Base-by-base conservation (phyloP, 1,140 invertebrate genomes). In the Cecropterus lyciades region DNA sequence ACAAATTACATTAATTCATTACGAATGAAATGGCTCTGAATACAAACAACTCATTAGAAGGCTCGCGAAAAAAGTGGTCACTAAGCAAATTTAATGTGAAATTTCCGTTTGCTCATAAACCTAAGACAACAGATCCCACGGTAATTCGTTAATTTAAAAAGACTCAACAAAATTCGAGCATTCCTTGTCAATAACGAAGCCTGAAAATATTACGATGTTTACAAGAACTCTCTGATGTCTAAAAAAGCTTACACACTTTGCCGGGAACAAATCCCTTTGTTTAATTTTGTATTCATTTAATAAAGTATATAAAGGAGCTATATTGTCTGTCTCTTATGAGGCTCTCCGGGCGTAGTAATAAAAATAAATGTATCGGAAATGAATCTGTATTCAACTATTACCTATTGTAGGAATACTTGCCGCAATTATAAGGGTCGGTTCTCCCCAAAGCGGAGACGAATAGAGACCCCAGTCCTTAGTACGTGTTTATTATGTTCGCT, bases 31-130 rank as follows among this genome's bases (percentile, higher is more conserved):
- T 4, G 33, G 11, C 0, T 37, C 33, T n/a, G 33, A 37, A 37
- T n/a, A 37, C 33, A 37, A 37, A 37, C 33, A 37, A 37, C 33
- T 37, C 33, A n/a, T 37, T 37, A 37, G 33, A 37, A n/a, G 33
- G 0, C 33, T 37, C 11, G 33, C 11, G 33, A 37, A 37, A 9
- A 9, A n/a, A 37, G 33, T n/a, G 33, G 33, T 37, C 33, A 37
- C n/a, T 37, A 37, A 37, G 10, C 11, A 37, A 37, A 37, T 37
- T 37, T 37, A 37, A 37, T 37, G 20, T 20, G 20, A 20, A 20
- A 20, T 1, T 20, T 5, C 20, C 20, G 20, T 20, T 37, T 37
- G 11, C 33, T 37, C 33, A 37, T 37, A 37, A 37, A 37, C 33
- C 33, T 9, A 37, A 37, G 33, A 37, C 33, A 37, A 37, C 1